Conservation (phyloP, 2,888 invertebrate genomes). For the Stomorhina lunata region DNA sequence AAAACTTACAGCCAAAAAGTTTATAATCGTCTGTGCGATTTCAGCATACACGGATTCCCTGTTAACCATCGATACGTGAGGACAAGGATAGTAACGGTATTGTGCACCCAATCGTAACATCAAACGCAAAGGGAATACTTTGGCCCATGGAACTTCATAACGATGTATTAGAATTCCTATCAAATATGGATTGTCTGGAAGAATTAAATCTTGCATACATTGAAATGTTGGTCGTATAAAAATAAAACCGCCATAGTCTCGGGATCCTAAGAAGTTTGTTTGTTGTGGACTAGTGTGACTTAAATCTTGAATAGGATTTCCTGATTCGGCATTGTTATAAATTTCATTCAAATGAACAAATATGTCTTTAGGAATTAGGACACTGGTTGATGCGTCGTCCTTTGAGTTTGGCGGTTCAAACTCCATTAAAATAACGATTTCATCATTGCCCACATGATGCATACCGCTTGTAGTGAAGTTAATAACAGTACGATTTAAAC, state of each 20-base stretch:
- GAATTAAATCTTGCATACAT: conserved; percentile 87
- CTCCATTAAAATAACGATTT: conserved; percentile 88
- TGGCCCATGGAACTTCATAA: conserved; percentile 83
- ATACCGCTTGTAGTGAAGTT: conserved; percentile 89
- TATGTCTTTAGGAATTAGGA: conserved; percentile 84
- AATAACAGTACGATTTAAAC: conserved; percentile 87
- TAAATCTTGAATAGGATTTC: conserved; percentile 86
- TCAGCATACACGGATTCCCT: conserved; percentile 90
- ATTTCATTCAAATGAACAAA: conserved; percentile 87
- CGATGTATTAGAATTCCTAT: conserved; percentile 90
- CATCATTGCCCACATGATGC: conserved; percentile 90
- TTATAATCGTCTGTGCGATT: conserved; percentile 93
- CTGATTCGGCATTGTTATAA: conserved; percentile 84
- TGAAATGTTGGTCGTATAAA: conserved; percentile 90
- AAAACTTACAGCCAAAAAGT: conserved; percentile 85
- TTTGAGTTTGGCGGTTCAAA: conserved; percentile 82
- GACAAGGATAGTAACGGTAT: conserved; percentile 92
- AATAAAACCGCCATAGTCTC: conserved; percentile 90
- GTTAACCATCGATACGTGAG: conserved; percentile 88
- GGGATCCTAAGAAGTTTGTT: conserved; percentile 83
- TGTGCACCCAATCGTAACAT: conserved; percentile 90
- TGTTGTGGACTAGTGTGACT: conserved; percentile 83
- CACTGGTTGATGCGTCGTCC: background rate
- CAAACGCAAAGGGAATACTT: conserved; percentile 87
- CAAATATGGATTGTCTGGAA: conserved; percentile 88